Conservation (phyloP, 2,888 invertebrate genomes). For the Luffia ferchaultella region DNA sequence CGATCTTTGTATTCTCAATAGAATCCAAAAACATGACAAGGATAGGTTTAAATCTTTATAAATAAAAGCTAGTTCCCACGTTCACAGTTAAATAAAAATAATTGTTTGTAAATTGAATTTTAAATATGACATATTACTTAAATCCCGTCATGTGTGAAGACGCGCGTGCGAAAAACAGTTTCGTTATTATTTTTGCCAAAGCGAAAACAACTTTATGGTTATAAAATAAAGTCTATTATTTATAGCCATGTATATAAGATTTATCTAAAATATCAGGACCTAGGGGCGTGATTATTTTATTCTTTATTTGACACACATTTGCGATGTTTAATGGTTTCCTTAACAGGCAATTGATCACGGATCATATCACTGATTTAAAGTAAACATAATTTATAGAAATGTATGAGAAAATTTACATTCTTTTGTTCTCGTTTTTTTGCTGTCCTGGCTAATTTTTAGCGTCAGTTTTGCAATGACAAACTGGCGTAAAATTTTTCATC, state of each 20-base stretch:
- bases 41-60: too few relatives aligned
- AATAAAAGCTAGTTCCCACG: slow-evolving; percentile 46
- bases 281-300: slow-evolving; percentile 12
- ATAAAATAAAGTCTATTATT: slow-evolving; percentile 26
- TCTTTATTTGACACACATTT: neutral
- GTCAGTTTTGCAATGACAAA: too few relatives aligned
- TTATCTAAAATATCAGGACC: slow-evolving; percentile 19
- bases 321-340: slow-evolving; percentile 52
- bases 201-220: neutral
- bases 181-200: neutral
- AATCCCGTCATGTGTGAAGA: slow-evolving; percentile 54
- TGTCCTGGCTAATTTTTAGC: too few relatives aligned
- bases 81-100: slow-evolving; percentile 38
- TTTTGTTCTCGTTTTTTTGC: too few relatives aligned
- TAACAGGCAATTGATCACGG: slow-evolving; percentile 59
- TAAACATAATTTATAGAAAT: slow-evolving; percentile 35
- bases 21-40: too few relatives aligned
- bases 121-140: slow-evolving; percentile 54
- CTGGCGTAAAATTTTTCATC: too few relatives aligned
- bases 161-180: neutral
- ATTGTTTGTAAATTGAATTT: slow-evolving; percentile 42
- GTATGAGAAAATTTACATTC: slow-evolving; percentile 34
- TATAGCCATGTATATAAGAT: slow-evolving; percentile 19
- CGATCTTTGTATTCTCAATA: too few relatives aligned
- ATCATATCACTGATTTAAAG: slow-evolving; percentile 33